Base-by-base conservation (phyloP, 1,140 invertebrate genomes). In the Tenebrio molitor region DNA sequence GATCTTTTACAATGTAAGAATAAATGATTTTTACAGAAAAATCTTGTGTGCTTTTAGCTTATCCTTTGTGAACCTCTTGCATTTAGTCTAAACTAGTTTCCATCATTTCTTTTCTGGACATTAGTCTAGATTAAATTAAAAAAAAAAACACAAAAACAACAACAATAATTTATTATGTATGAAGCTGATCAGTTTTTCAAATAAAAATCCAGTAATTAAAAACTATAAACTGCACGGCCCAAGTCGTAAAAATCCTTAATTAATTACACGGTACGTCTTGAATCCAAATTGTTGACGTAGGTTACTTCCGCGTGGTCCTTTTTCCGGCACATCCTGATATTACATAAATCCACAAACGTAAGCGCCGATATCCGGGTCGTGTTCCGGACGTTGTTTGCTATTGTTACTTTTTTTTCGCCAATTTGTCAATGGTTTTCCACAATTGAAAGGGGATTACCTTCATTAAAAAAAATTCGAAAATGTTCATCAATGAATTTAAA, bases 331-430 rank as follows among this genome's bases (percentile, higher is more conserved):
- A 50, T 50, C 44, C 21, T 39, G 36, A 39, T 23, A 50, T 50
- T 50, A 50, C 44, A 53, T 53, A 53, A 53, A 53, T 53, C 19
- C 8, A 23, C 46, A 23, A 53, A 53, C 21, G 46, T 53, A 53
- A 53, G 50, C 21, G 50, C 23, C 25, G 23, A 58, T 58, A 58
- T 58, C 50, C 50, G 50, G 50, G 50, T 58, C 50, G 50, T 17
- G 50, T 58, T 58, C 50, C 23, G 46, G 46, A 53, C 46, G 46
- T 14, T 29, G 3, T 6, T 25, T 33, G 50, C 8, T 33, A 29
- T 58, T 58, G 21, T 29, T 58, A 3, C 19, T 58, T 58, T 58
- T 58, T 58, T 58, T 58, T 2, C 19, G 3, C 19, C 2, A 50
- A 50, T 50, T 58, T 53, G 10, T 53, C 50, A 29, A 58, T 23